Base-by-base conservation (phyloP, 2,888 invertebrate genomes). In the Orthosia cruda region DNA sequence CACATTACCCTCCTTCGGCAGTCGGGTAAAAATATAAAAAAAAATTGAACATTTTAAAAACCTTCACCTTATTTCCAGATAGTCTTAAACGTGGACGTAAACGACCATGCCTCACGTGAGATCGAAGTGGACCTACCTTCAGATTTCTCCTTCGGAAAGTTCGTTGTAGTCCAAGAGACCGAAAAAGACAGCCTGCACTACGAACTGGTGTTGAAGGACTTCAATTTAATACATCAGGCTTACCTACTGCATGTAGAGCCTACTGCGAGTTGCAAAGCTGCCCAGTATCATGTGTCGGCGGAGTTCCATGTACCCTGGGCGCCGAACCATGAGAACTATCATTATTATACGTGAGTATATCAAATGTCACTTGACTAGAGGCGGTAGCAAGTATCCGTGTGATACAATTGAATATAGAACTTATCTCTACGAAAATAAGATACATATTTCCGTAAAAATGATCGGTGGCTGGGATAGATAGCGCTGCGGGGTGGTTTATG, bases 271-370 rank as follows among this genome's bases (percentile, higher is more conserved):
- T 96, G 96, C 55, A 94, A 93, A 57, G 91, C 92, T 0, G 81
- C 71, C 0, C 90, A 94, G 26, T 97, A 97, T 89, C 97, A 98
- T 77, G 97, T 97, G 0, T 97, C 97, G 0, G 97, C 97, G 0
- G 97, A 97, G 83, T 87, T 98, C 11, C 96, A 97, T 66, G 97
- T 97, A 1, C 98, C 98, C 0, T 98, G 98, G 98, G 97, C 97
- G 0, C 92, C 96, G 65, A 97, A 97, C 75, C 97, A 97, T 80
- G 97, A 97, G 76, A 95, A 96, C 61, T 97, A 97, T 89, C 97
- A 97, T 90, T 97, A 96, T 92, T 97, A 97, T 83, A 97, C 97
- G 97, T 97, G 93, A 97, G 97, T 95, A 84, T 57, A 32, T 15
- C 2, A 63, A 80, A 71, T 54, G 13, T 23, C 5, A 16, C 3